phyloP scores from a whole-genome alignment of 1,140 invertebrate genomes.

The Philotrypesis tridentata region DNA sequence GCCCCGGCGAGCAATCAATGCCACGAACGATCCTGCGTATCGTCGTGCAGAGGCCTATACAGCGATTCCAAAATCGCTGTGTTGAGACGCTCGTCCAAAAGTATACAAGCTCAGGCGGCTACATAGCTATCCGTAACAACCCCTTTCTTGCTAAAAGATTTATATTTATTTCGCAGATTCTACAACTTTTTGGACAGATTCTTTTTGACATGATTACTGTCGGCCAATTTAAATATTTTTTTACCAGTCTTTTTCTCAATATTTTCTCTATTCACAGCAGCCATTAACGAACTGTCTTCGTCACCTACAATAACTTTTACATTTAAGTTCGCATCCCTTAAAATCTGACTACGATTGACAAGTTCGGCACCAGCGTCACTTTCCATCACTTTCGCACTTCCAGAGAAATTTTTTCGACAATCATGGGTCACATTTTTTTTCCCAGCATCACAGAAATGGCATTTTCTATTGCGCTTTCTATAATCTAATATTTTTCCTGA shows the following conservation, averaged over 20 bases:
- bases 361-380: slow-evolving; percentile 49
- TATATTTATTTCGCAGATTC: not conserved
- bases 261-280: slow-evolving; percentile 2
- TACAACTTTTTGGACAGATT: slow-evolving; percentile 25
- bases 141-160: slow-evolving; percentile 25
- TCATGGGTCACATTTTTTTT: not conserved
- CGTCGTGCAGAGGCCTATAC: too few species aligned
- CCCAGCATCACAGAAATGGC: slow-evolving; percentile 1
- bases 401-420: slow-evolving; percentile 22
- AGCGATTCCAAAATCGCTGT: too few species aligned
- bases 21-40: too few species aligned
- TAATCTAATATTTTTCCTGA: too few species aligned
- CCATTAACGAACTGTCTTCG: slow-evolving; percentile 32
- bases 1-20: too few species aligned
- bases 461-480: slow-evolving; percentile 21
- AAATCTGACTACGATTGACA: slow-evolving; percentile 47
- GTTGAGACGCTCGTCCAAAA: too few species aligned
- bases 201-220: slow-evolving; percentile 22
- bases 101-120: too few species aligned
- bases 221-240: slow-evolving; percentile 24
- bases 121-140: too few species aligned
- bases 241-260: not conserved
- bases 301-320: slow-evolving; percentile 21
- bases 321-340: slow-evolving; percentile 45
- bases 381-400: slow-evolving; percentile 54